Conservation (phyloP, 2,888 invertebrate species). For the Xestia rhomboidea region DNA sequence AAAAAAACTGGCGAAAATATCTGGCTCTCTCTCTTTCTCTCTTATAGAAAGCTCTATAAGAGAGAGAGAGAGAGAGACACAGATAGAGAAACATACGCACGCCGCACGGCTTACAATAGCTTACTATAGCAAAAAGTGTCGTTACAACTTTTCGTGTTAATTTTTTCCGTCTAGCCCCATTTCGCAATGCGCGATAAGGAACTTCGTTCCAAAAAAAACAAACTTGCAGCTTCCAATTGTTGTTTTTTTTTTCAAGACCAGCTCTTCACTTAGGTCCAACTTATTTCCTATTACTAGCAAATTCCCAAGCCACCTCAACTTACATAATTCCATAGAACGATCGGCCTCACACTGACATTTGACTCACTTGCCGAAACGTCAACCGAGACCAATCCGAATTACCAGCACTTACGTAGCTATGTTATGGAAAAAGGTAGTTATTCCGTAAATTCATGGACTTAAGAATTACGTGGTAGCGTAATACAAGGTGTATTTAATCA, state of each 20-base stretch:
- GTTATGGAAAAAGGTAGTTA: conserved; percentile 28
- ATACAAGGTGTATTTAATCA: conserved; percentile 40
- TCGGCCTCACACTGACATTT: conserved; percentile 65
- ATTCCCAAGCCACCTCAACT: conserved; percentile 43
- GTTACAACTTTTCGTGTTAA: too few species aligned
- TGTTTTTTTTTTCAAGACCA: neutral
- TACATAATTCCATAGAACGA: conserved; percentile 48
- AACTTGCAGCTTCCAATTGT: neutral
- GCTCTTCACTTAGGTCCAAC: neutral
- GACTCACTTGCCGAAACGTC: conserved; percentile 55
- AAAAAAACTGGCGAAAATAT: too few species aligned
- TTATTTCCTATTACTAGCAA: conserved; percentile 11
- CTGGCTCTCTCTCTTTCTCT: too few species aligned
- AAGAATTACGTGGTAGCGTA: conserved; percentile 44
- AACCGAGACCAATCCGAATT: conserved; percentile 56
- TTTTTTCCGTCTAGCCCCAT: too few species aligned
- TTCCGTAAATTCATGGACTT: neutral
- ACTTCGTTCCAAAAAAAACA: too few species aligned
- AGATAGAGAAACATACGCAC: too few species aligned
- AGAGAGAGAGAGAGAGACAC: too few species aligned
- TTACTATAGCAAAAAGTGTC: too few species aligned
- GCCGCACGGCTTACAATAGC: too few species aligned
- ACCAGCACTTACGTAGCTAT: conserved; percentile 36
- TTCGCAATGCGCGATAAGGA: too few species aligned
- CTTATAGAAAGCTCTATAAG: too few species aligned